Conservation (phyloP, 2,888 invertebrate species). For the Mantis religiosa region DNA sequence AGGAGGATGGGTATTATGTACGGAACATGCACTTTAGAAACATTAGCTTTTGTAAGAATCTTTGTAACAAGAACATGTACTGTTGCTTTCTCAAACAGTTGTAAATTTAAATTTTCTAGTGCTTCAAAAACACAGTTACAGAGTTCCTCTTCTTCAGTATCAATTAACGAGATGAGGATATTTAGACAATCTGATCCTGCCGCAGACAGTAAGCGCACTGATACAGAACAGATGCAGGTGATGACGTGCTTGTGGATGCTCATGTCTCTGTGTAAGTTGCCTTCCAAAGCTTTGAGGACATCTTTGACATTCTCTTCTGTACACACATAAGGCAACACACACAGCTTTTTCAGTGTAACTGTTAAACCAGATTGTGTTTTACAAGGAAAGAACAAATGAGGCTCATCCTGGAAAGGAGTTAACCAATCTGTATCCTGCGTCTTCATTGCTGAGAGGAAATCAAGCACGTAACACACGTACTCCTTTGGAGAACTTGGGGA, state of each 20-base stretch:
- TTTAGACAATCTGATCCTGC: slow-evolving; percentile 16
- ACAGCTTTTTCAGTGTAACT: slow-evolving; percentile 6
- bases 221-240: slow-evolving; percentile 18
- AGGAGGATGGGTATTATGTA: slow-evolving; percentile 15
- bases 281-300: slow-evolving; percentile 8
- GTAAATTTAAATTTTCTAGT: slow-evolving; percentile 14
- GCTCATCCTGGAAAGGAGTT: neutral
- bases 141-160: neutral
- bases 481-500: slow-evolving; percentile 43
- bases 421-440: slow-evolving; percentile 15
- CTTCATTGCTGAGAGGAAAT: slow-evolving; percentile 18
- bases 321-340: slow-evolving; percentile 20
- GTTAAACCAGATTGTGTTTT: neutral
- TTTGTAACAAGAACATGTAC: slow-evolving; percentile 13
- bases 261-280: slow-evolving; percentile 5
- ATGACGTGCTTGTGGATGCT: neutral
- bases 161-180: slow-evolving; percentile 11
- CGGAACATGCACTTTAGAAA: slow-evolving; percentile 4
- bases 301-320: slow-evolving; percentile 20
- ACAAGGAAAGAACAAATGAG: slow-evolving; percentile 20
- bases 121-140: slow-evolving; percentile 14
- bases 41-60: slow-evolving; percentile 10
- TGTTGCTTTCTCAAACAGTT: neutral
- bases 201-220: neutral
- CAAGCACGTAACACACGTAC: slow-evolving; percentile 14